Conservation (phyloP, 2,113 vertebrate genomes). For the Lichenostomus cassidix region DNA sequence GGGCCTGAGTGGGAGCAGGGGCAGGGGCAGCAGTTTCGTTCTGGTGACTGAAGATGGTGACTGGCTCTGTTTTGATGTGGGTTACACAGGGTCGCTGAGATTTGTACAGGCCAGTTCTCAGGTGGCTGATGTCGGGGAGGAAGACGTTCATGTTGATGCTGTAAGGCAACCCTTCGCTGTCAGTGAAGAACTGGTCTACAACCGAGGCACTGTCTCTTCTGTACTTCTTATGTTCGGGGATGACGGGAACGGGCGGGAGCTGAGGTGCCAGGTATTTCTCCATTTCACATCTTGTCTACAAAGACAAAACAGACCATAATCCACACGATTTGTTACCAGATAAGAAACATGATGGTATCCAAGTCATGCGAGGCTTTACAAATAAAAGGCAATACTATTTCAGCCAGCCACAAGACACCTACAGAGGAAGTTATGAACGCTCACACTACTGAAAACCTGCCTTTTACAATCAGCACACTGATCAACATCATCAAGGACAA, state of each 20-base stretch:
- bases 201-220: constrained; percentile 84
- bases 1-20: constrained; percentile 70
- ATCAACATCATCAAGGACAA: constrained; percentile 1
- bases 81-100: constrained; percentile 80
- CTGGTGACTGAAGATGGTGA: constrained; percentile 82
- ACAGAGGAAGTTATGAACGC: background rate
- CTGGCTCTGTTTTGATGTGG: constrained; percentile 90
- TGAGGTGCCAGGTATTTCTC: constrained; percentile 87
- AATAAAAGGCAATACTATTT: background rate
- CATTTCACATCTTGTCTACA: constrained; percentile 93
- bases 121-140: constrained; percentile 87
- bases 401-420: background rate
- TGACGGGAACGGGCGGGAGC: constrained; percentile 72
- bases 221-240: constrained; percentile 84
- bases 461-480: background rate
- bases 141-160: constrained; percentile 97
- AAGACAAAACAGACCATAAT: constrained; percentile 30
- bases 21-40: constrained; percentile 75
- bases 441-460: constrained; percentile 1
- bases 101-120: constrained; percentile 90
- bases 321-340: background rate
- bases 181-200: constrained; percentile 90
- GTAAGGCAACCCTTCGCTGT: constrained; percentile 87
- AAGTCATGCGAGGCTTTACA: background rate
- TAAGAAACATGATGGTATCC: background rate